phyloP scores from a whole-genome alignment of 2,888 invertebrate species.

The Frankliniella fusca region DNA sequence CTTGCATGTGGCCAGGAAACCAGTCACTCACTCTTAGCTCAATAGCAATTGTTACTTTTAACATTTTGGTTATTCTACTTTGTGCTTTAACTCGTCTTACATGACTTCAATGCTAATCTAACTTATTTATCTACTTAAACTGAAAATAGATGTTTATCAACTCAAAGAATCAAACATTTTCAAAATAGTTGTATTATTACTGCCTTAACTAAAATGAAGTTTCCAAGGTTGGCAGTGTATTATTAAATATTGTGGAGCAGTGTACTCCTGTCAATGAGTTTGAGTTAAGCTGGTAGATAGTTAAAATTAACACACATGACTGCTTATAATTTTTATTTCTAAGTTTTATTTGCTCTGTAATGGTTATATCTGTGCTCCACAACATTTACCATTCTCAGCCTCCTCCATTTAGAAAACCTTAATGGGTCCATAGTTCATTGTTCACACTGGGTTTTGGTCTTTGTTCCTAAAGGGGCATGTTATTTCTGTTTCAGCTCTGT shows the following conservation, averaged over 20 bases:
- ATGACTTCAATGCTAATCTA: not conserved
- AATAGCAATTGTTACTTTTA: too few relatives aligned
- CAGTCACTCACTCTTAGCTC: too few relatives aligned
- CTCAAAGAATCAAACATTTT: not conserved
- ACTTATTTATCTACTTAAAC: not conserved
- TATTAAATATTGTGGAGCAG: too few relatives aligned
- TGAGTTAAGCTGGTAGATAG: too few relatives aligned
- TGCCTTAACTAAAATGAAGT: too few relatives aligned
- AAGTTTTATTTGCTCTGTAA: too few relatives aligned
- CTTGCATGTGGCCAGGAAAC: too few relatives aligned
- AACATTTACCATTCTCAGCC: not conserved
- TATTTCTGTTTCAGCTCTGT: constrained; percentile 49
- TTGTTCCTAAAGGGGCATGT: constrained; percentile 31
- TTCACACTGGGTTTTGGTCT: not conserved
- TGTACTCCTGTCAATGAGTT: too few relatives aligned
- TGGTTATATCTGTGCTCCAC: not conserved
- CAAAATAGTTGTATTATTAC: not conserved
- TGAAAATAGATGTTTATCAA: not conserved
- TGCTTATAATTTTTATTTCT: too few relatives aligned
- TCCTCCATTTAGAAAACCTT: not conserved
- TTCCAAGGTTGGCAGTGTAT: too few relatives aligned
- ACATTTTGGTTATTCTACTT: too few relatives aligned
- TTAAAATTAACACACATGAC: too few relatives aligned
- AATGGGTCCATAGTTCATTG: not conserved
- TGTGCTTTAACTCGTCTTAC: not conserved